A percentile compares a stretch with the other conserved stretches of the same genome.
Conservation (phyloP, 2,113 vertebrate species). For the Zosterops lateralis region DNA sequence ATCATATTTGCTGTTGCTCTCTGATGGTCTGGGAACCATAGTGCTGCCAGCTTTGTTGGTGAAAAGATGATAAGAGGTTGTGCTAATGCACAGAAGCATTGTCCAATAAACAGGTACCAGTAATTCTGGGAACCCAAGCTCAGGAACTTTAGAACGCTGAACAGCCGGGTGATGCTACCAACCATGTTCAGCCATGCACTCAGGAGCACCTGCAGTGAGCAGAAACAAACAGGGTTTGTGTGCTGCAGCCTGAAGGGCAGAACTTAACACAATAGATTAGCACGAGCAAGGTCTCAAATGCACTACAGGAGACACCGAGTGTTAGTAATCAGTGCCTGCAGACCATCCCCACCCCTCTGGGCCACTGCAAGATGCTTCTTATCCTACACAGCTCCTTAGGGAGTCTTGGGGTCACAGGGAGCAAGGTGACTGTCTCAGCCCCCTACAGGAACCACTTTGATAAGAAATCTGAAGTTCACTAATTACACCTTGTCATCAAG, state of each 20-base stretch:
- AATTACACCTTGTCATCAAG: neutral
- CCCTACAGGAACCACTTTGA: neutral
- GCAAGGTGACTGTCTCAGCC: neutral
- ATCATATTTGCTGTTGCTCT: conserved; percentile 90
- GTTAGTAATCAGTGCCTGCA: neutral
- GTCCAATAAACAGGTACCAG: conserved; percentile 79
- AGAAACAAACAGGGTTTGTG: neutral
- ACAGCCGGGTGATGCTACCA: conserved; percentile 76
- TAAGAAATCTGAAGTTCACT: neutral
- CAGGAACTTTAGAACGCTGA: conserved; percentile 10
- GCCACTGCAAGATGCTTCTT: neutral
- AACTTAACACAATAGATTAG: neutral
- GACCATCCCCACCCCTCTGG: neutral
- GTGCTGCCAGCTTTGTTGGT: conserved; percentile 89
- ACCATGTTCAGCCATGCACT: conserved; percentile 88
- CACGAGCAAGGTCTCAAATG: neutral
- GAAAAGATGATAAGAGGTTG: conserved; percentile 91
- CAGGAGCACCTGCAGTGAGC: conserved; percentile 78
- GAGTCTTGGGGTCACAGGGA: neutral
- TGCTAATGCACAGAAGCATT: conserved; percentile 85
- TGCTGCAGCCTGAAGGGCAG: neutral
- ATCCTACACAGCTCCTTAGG: neutral
- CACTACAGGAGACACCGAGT: neutral
- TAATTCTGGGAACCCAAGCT: conserved; percentile 2
- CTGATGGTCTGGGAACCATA: conserved; percentile 95